Conservation (phyloP, 2,797 vertebrate species). For the Anolis apletophallus region DNA sequence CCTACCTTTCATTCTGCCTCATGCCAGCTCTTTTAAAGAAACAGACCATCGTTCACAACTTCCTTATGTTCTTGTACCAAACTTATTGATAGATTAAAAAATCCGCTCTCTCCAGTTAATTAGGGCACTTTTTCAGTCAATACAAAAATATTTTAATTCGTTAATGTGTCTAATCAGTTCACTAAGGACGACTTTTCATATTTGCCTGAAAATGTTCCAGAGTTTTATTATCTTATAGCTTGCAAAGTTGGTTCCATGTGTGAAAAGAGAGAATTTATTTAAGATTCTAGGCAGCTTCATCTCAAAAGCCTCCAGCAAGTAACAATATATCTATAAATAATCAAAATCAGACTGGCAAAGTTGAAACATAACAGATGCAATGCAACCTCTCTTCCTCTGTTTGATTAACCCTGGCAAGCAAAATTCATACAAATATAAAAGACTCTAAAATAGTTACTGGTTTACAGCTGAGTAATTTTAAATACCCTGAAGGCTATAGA, state of each 20-base stretch:
- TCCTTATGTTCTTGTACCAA: not conserved
- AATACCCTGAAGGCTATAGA: too few species aligned
- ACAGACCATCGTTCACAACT: not conserved
- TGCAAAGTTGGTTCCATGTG: slow-evolving; percentile 8
- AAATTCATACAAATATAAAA: not conserved
- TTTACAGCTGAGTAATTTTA: not conserved
- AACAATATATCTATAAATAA: slow-evolving; percentile 7
- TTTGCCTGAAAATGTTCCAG: not conserved
- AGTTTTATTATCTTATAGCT: not conserved
- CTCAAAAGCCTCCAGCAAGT: not conserved
- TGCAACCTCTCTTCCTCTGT: not conserved
- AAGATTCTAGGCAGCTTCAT: not conserved
- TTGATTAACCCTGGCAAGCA: not conserved
- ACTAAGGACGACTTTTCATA: not conserved
- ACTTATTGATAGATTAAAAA: not conserved
- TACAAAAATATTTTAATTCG: not conserved
- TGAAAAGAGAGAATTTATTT: slow-evolving; percentile 10
- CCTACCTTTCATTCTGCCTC: too few species aligned
- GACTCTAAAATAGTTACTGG: not conserved
- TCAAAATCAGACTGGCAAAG: not conserved
- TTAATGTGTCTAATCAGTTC: not conserved
- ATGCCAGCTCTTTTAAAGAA: too few species aligned
- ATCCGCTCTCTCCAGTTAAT: not conserved
- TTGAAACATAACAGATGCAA: not conserved
- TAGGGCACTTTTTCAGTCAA: not conserved